These are phyloP conservation scores for Macrosoma leucophasiata DNA, from an alignment of 2,888 invertebrate species.

Conservation along the genomic window DNA sequence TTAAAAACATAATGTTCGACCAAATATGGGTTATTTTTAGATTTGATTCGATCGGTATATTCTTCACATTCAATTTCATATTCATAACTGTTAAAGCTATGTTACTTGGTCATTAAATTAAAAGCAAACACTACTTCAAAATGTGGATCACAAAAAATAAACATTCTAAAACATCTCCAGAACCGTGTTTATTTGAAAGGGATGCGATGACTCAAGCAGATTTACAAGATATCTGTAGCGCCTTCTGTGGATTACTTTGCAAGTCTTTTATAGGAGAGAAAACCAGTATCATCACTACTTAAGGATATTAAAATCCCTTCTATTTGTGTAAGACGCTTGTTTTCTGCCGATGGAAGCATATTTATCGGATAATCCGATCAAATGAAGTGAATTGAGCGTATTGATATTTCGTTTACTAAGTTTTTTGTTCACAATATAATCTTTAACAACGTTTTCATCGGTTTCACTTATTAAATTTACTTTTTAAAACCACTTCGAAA, in stretches of 20 bases:
- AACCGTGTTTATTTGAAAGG: constrained; percentile 71
- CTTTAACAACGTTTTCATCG: too few relatives aligned
- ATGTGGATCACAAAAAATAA: constrained; percentile 37
- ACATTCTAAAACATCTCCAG: constrained; percentile 43
- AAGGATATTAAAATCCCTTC: constrained; percentile 73
- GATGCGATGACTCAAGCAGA: constrained; percentile 73
- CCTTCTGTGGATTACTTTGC: constrained; percentile 73
- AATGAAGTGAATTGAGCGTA: constrained; percentile 36
- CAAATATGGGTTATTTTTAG: too few relatives aligned
- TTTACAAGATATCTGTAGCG: constrained; percentile 65
- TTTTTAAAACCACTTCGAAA: too few relatives aligned
- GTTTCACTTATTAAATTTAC: too few relatives aligned
- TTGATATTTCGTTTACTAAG: constrained; percentile 10
- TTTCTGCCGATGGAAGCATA: constrained; percentile 50
- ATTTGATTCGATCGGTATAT: too few relatives aligned
- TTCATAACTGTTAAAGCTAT: too few relatives aligned
- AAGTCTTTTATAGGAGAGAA: constrained; percentile 67
- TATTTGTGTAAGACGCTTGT: constrained; percentile 70
- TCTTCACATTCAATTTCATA: too few relatives aligned
- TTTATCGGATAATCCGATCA: constrained; percentile 59
- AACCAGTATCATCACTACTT: constrained; percentile 72
- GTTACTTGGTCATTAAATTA: too few relatives aligned
- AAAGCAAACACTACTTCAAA: constrained; percentile 4
- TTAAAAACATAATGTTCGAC: too few relatives aligned
- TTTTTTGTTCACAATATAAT: too few relatives aligned